A percentile compares a stretch with the other conserved stretches of the same genome.
phyloP scores from a whole-genome alignment of 2,888 invertebrate species.

The Neoascia interrupta region DNA sequence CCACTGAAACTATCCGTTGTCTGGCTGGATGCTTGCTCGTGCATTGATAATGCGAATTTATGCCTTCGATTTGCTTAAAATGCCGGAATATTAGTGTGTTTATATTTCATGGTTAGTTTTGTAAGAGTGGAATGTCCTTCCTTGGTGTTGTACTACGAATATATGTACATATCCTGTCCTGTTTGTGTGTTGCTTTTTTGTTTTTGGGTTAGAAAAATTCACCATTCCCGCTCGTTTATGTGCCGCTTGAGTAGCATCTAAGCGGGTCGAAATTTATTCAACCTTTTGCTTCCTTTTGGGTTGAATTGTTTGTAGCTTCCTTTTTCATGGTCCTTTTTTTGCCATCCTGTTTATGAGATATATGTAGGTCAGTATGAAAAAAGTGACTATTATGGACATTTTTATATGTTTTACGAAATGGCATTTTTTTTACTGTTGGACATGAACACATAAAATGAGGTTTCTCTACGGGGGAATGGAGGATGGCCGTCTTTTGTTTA shows the following conservation, averaged over 20 bases:
- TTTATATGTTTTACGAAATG: too few relatives aligned
- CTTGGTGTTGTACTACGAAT: too few relatives aligned
- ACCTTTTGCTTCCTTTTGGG: conserved; percentile 29
- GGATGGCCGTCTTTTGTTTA: too few relatives aligned
- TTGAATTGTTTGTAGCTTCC: not conserved
- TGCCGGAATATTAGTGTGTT: conserved; percentile 58
- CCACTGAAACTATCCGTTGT: conserved; percentile 29
- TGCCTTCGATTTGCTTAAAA: conserved; percentile 69
- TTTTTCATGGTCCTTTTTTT: not conserved
- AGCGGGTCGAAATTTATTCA: conserved; percentile 49
- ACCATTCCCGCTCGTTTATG: not conserved
- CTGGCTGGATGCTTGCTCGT: conserved; percentile 73
- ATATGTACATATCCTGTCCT: too few relatives aligned
- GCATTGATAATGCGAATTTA: conserved; percentile 78
- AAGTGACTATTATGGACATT: too few relatives aligned
- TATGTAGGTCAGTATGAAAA: too few relatives aligned
- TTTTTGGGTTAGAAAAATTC: too few relatives aligned
- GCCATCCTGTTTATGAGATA: conserved; percentile 30
- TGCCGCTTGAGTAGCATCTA: conserved; percentile 28
- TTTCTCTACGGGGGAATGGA: too few relatives aligned
- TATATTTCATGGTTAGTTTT: conserved; percentile 51
- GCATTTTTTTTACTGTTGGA: too few relatives aligned
- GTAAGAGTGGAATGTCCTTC: too few relatives aligned
- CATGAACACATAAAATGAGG: too few relatives aligned
- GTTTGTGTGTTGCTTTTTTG: too few relatives aligned